A percentile compares a stretch with the other conserved stretches of the same genome.
These are phyloP conservation scores for Oncorhynchus keta DNA, from an alignment of 2,113 vertebrate genomes.

Conservation along the genomic window DNA sequence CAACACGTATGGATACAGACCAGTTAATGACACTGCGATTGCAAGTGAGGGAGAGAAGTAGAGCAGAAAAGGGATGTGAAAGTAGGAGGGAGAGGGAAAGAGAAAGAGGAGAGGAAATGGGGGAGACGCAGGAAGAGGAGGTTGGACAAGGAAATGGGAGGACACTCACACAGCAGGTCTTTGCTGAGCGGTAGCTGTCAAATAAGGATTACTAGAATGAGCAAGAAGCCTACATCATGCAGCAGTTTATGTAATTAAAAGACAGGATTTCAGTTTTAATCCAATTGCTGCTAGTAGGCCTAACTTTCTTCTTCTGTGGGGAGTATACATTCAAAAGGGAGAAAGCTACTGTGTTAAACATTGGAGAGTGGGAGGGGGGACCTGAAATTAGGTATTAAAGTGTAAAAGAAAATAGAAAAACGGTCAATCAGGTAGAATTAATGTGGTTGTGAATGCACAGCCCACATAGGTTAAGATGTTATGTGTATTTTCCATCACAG, in stretches of 20 bases:
- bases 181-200: slow-evolving; percentile 64
- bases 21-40: neutral
- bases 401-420: neutral
- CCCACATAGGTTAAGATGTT: neutral
- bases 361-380: neutral
- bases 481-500: neutral
- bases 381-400: neutral
- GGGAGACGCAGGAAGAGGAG: neutral
- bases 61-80: neutral
- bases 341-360: slow-evolving; percentile 22
- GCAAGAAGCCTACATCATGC: slow-evolving; percentile 65
- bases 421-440: neutral
- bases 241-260: slow-evolving; percentile 66
- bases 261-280: slow-evolving; percentile 71
- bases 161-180: slow-evolving; percentile 50
- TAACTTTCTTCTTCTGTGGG: slow-evolving; percentile 38
- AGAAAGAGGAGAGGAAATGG: too few species aligned
- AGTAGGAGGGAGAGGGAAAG: neutral
- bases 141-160: slow-evolving; percentile 18
- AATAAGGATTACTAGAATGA: slow-evolving; percentile 68
- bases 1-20: neutral
- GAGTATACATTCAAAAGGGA: slow-evolving; percentile 38
- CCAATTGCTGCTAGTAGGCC: slow-evolving; percentile 53
- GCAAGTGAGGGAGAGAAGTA: neutral
- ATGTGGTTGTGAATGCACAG: neutral